Conservation (phyloP, 2,113 vertebrate genomes). For the Varanus komodoensis region DNA sequence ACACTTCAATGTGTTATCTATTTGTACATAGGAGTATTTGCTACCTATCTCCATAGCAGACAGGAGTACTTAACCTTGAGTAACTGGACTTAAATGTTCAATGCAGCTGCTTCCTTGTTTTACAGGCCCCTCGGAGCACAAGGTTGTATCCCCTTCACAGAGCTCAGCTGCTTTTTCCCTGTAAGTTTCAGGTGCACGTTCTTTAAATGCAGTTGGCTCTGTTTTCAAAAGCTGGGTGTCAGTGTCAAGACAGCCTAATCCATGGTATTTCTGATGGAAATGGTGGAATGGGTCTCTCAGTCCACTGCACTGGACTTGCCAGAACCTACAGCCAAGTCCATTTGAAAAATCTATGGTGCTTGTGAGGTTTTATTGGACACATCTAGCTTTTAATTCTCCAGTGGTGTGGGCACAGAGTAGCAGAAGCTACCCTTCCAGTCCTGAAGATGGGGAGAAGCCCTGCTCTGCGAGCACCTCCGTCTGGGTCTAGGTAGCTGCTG, state of each 20-base stretch:
- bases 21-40: background rate
- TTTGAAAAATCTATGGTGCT: background rate
- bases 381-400: background rate
- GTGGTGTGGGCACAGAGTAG: background rate
- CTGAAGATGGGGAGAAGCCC: background rate
- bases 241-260: background rate
- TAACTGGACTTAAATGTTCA: background rate
- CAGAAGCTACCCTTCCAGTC: background rate
- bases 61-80: no score
- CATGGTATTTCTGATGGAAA: background rate
- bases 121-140: background rate
- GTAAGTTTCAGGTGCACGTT: background rate
- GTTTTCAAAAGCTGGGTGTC: background rate
- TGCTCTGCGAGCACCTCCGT: background rate
- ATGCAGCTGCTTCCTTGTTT: background rate
- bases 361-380: background rate
- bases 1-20: background rate
- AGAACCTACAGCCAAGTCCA: background rate
- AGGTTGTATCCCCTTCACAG: background rate
- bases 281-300: background rate
- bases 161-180: background rate
- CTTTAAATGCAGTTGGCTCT: background rate
- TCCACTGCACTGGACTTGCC: background rate
- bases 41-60: background rate
- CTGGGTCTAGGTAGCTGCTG: background rate